A percentile compares a stretch with the other conserved stretches of the same genome.
Evolutionary conservation across 2,797 vertebrate species (phyloP).

Genomic region (Phaenicophaeus curvirostris): DNA sequence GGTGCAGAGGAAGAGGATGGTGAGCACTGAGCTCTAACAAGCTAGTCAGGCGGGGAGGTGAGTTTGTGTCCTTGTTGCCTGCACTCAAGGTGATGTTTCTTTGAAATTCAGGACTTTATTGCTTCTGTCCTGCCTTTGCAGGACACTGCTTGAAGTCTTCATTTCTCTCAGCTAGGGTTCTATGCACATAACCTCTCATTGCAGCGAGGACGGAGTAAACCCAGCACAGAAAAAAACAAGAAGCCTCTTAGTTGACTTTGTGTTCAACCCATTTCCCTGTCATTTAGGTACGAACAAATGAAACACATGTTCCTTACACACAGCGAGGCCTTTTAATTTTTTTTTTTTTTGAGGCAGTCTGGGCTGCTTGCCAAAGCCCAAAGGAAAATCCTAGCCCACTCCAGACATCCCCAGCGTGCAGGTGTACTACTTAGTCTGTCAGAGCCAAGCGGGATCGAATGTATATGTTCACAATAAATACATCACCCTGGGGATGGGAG

Average conservation of each 20-base stretch:
- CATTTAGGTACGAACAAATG: background rate
- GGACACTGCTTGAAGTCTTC: background rate
- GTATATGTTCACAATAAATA: constrained; percentile 26
- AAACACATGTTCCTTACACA: constrained; percentile 42
- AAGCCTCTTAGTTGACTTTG: background rate
- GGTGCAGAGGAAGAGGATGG: background rate
- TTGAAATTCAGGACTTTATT: background rate
- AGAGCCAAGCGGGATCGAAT: background rate
- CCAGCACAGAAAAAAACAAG: background rate
- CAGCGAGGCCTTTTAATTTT: background rate
- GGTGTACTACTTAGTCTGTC: constrained; percentile 23
- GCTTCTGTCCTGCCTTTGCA: background rate
- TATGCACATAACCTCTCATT: background rate
- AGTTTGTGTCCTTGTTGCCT: background rate
- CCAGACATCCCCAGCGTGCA: constrained; percentile 54
- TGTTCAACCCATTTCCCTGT: background rate
- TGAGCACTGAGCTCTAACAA: background rate
- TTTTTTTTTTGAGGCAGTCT: background rate
- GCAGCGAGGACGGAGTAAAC: background rate
- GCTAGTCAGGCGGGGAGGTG: background rate
- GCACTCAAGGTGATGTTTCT: background rate
- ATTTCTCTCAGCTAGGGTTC: background rate
- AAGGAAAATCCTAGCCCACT: constrained; percentile 58
- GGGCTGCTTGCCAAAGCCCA: constrained; percentile 66
- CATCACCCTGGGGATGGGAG: constrained; percentile 23